These are phyloP conservation scores for Eupleurogrammus muticus DNA, from an alignment of 2,797 vertebrate species.

Conservation along the genomic window DNA sequence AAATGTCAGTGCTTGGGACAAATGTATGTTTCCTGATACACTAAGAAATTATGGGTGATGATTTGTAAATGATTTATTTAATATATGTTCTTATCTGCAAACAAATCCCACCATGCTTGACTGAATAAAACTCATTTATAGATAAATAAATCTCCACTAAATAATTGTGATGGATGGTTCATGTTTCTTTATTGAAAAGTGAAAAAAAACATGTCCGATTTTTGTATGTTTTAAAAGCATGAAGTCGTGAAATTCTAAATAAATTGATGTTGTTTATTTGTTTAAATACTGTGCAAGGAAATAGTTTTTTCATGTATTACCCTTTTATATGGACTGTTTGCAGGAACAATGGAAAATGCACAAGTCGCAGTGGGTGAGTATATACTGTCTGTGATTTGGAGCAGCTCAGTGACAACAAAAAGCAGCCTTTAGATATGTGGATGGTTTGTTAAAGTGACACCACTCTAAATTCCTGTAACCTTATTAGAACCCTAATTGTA, in stretches of 20 bases:
- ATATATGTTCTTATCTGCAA: neutral
- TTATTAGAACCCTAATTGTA: neutral
- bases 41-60: neutral
- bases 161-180: too few relatives aligned
- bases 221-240: too few relatives aligned
- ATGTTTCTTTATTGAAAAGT: too few relatives aligned
- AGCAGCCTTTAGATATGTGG: neutral
- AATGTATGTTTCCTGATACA: neutral
- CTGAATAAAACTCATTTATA: too few relatives aligned
- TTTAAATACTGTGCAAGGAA: too few relatives aligned
- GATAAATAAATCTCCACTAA: too few relatives aligned
- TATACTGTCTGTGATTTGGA: neutral
- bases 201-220: too few relatives aligned
- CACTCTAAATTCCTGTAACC: neutral
- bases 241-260: too few relatives aligned
- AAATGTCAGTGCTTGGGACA: neutral
- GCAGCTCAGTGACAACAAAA: neutral
- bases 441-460: neutral
- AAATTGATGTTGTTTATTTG: too few relatives aligned
- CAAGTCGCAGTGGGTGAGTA: constrained; percentile 64
- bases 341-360: constrained; percentile 53
- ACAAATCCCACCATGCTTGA: neutral
- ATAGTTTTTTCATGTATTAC: neutral
- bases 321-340: neutral
- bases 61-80: neutral